Percentiles rank a stretch among this genome's conserved stretches.
Conservation (phyloP, 2,113 vertebrate species). For the Brevimyrus niger region DNA sequence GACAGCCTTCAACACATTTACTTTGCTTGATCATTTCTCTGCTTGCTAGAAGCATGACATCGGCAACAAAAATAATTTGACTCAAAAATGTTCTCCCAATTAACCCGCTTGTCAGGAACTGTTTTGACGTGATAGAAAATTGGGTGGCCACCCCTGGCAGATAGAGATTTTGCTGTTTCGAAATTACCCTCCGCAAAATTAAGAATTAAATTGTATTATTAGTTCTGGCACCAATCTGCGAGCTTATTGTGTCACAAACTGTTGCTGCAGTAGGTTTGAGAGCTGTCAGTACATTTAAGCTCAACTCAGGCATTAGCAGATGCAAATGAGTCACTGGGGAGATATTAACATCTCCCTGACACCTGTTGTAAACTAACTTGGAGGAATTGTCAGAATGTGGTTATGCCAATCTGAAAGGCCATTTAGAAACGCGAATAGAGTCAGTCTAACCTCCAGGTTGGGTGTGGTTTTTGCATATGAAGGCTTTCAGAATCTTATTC, state of each 20-base stretch:
- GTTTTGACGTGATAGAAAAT: neutral
- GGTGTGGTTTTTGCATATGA: neutral
- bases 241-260: neutral
- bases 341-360: neutral
- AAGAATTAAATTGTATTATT: constrained; percentile 9
- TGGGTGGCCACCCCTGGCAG: neutral
- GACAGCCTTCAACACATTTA: neutral
- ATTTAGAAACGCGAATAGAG: neutral
- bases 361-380: neutral
- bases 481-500: neutral
- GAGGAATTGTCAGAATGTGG: neutral
- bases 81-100: neutral
- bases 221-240: neutral
- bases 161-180: neutral
- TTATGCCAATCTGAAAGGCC: neutral
- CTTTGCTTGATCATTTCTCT: neutral
- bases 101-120: neutral
- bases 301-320: neutral
- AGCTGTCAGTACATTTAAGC: neutral
- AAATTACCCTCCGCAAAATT: neutral
- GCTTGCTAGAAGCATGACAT: too few relatives aligned
- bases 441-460: neutral
- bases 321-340: neutral
- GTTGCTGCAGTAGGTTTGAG: neutral
- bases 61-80: neutral